Percentiles rank a stretch among this genome's conserved stretches.
Conservation (phyloP, 2,113 vertebrate genomes). For the Malaclemys terrapin region DNA sequence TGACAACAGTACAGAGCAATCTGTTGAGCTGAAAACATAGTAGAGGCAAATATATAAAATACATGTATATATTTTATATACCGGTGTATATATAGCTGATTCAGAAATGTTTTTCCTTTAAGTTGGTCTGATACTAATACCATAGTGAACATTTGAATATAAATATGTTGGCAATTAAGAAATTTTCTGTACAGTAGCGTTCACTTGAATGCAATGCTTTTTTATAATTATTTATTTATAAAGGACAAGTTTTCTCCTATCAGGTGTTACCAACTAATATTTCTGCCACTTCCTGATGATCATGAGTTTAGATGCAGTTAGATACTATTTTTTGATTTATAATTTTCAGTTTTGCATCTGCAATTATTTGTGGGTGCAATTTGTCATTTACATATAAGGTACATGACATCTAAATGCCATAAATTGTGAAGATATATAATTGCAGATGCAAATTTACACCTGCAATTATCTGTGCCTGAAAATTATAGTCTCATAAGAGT, state of each 20-base stretch:
- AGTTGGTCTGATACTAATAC: not conserved
- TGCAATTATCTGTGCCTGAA: not conserved
- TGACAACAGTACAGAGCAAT: not conserved
- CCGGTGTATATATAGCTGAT: not conserved
- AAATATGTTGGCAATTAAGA: conserved; percentile 1
- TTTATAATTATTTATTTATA: not conserved
- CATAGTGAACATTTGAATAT: not conserved
- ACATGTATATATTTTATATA: not conserved
- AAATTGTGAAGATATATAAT: not conserved
- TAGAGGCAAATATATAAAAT: not conserved
- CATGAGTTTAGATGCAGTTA: not conserved
- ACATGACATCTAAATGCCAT: not conserved
- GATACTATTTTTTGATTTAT: not conserved
- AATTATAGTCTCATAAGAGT: not conserved
- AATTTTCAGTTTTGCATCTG: not conserved
- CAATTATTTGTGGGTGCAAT: not conserved
- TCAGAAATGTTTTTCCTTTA: not conserved
- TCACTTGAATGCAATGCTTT: not conserved
- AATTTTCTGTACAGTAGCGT: not conserved
- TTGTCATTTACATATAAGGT: not conserved
- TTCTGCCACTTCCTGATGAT: not conserved
- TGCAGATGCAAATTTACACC: not conserved
- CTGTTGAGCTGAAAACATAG: fast-evolving
- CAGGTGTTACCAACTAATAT: not conserved
- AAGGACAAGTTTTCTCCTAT: not conserved